Conservation (phyloP, 2,113 vertebrate species). For the Nanger granti region DNA sequence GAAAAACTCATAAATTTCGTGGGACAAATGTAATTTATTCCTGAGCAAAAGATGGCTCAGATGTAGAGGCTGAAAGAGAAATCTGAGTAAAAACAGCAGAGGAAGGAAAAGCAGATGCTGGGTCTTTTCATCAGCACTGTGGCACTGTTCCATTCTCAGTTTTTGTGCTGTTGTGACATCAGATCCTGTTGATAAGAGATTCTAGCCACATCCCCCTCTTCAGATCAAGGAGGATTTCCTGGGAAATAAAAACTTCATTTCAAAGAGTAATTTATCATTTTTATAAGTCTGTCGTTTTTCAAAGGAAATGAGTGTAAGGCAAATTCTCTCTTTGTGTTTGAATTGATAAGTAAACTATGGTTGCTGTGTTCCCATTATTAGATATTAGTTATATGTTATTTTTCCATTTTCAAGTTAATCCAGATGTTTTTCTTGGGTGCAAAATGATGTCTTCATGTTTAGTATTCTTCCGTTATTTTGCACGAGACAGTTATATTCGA, state of each 20-base stretch:
- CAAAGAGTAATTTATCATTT: conserved; percentile 21
- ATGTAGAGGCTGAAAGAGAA: background rate
- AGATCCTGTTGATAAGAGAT: background rate
- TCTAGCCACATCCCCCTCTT: background rate
- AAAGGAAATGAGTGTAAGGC: background rate
- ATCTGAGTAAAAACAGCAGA: background rate
- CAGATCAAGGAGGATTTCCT: conserved; percentile 18
- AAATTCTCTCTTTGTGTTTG: background rate
- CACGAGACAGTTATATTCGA: background rate
- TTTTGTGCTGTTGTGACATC: background rate
- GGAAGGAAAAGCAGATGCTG: background rate
- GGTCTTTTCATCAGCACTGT: background rate
- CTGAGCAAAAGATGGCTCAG: conserved; percentile 1
- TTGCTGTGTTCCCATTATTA: background rate
- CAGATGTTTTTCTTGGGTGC: background rate
- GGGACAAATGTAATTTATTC: conserved; percentile 26
- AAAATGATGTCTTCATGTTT: background rate
- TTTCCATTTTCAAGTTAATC: background rate
- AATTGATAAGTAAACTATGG: background rate
- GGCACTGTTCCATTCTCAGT: rapidly evolving
- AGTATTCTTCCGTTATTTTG: background rate
- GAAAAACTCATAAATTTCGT: conserved; percentile 35
- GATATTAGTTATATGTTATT: background rate
- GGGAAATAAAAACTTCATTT: conserved; percentile 27
- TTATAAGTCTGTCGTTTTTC: background rate